Conservation (phyloP, 2,888 invertebrate species). For the Anarsia innoxiella region DNA sequence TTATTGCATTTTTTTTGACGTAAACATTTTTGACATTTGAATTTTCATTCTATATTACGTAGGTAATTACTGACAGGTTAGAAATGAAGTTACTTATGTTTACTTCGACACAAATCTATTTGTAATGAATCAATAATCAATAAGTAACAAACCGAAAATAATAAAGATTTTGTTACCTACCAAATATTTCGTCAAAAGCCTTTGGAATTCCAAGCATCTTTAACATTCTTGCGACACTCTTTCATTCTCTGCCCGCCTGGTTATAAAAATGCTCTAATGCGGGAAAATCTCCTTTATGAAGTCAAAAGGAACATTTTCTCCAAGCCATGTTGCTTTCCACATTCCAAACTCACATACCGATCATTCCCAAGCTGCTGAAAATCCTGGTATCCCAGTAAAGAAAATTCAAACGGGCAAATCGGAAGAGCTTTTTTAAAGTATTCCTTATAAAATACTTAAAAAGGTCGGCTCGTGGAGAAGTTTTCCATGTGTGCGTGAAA, state of each 20-base stretch:
- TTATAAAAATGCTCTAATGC: constrained; percentile 68
- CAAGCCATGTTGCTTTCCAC: constrained; percentile 19
- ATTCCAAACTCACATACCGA: constrained; percentile 34
- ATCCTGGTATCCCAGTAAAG: constrained; percentile 49
- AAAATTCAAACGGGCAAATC: constrained; percentile 69
- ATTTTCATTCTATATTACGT: too few species aligned
- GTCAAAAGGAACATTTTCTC: constrained; percentile 30
- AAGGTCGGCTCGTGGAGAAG: constrained; percentile 28
- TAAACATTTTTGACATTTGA: too few species aligned
- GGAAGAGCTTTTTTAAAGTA: constrained; percentile 65
- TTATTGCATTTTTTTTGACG: too few species aligned
- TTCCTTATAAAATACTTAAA: constrained; percentile 46
- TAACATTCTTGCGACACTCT: constrained; percentile 35
- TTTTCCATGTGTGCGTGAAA: constrained; percentile 21
- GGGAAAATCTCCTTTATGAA: constrained; percentile 69
- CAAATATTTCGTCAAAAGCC: too few species aligned
- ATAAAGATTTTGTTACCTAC: too few species aligned
- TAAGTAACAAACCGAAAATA: too few species aligned
- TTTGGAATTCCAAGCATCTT: constrained; percentile 32
- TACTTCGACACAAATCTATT: too few species aligned
- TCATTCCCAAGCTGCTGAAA: constrained; percentile 40
- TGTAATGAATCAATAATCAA: too few species aligned
- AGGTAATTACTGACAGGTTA: too few species aligned
- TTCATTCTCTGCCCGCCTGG: constrained; percentile 43
- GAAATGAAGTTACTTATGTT: too few species aligned